Evolutionary conservation across 2,888 invertebrate species (phyloP).

Genomic region (Oscheius sp.): DNA sequence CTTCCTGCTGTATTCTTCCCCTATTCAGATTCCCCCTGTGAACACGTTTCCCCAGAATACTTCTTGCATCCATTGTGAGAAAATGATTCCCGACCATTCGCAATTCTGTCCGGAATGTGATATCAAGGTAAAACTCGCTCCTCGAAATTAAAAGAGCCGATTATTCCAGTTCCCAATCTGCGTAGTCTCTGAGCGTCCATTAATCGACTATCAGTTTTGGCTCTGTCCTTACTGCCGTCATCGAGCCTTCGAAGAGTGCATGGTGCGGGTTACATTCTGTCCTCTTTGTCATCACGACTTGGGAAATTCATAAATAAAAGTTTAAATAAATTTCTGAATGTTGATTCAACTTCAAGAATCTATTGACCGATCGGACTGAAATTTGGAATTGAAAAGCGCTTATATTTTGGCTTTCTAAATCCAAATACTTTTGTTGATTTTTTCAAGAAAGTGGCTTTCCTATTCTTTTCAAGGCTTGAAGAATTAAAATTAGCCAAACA

Average conservation of each 20-base stretch:
- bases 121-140: conserved; percentile 73
- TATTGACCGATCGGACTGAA: no score
- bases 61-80: conserved; percentile 85
- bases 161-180: conserved; percentile 79
- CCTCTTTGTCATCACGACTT: conserved; percentile 82
- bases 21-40: conserved; percentile 82
- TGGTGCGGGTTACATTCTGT: conserved; percentile 83
- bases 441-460: no score
- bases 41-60: conserved; percentile 78
- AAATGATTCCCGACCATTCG: conserved; percentile 80
- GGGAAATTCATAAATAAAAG: no score
- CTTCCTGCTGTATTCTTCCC: no score
- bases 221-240: conserved; percentile 83
- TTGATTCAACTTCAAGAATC: no score
- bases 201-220: conserved; percentile 81
- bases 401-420: no score
- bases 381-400: no score
- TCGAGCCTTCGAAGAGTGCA: conserved; percentile 84
- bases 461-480: no score
- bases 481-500: no score
- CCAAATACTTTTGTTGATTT: no score
- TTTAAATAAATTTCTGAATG: no score
- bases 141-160: background rate
- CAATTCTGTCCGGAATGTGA: conserved; percentile 75
- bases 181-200: conserved; percentile 83